A percentile compares a stretch with the other conserved stretches of the same genome.
Evolutionary conservation across 2,888 invertebrate species (phyloP).

Genomic region (Lepas anatifera): DNA sequence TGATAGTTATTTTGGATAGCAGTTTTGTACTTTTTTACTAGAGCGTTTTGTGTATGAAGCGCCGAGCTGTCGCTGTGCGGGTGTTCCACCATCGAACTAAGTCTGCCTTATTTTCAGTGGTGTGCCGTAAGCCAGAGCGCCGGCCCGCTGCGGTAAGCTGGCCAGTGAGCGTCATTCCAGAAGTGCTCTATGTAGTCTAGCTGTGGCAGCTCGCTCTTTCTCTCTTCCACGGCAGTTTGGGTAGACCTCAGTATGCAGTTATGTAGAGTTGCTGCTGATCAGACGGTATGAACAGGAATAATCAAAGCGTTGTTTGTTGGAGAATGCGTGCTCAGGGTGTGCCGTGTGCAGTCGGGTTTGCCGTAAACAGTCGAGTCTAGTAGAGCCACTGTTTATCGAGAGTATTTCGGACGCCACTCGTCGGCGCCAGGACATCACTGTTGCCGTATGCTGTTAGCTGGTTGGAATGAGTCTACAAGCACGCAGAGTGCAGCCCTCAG

Average conservation of each 20-base stretch:
- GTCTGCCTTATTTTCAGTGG: conserved; percentile 6
- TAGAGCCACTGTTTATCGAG: background rate
- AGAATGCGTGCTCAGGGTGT: background rate
- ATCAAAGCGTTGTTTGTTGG: too few relatives aligned
- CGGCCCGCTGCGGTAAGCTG: background rate
- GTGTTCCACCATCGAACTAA: background rate
- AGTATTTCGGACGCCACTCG: too few relatives aligned
- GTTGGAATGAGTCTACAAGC: background rate
- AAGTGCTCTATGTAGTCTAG: conserved; percentile 11
- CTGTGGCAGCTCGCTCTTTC: background rate
- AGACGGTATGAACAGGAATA: too few relatives aligned
- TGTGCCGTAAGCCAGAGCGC: background rate
- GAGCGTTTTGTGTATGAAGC: too few relatives aligned
- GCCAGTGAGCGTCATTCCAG: conserved; percentile 3
- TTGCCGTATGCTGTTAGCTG: conserved; percentile 2
- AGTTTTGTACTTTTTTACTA: too few relatives aligned
- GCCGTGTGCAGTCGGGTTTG: background rate
- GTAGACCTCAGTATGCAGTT: background rate
- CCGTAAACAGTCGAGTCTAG: background rate
- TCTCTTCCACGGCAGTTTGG: too few relatives aligned
- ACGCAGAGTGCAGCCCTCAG: background rate
- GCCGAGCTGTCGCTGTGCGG: background rate
- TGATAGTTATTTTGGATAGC: too few relatives aligned
- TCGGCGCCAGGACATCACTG: background rate
- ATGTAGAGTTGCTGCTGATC: background rate